Conservation (phyloP, 35 echinoderm and acorn worm genomes). For the Hemicentrotus pulcherrimus region DNA sequence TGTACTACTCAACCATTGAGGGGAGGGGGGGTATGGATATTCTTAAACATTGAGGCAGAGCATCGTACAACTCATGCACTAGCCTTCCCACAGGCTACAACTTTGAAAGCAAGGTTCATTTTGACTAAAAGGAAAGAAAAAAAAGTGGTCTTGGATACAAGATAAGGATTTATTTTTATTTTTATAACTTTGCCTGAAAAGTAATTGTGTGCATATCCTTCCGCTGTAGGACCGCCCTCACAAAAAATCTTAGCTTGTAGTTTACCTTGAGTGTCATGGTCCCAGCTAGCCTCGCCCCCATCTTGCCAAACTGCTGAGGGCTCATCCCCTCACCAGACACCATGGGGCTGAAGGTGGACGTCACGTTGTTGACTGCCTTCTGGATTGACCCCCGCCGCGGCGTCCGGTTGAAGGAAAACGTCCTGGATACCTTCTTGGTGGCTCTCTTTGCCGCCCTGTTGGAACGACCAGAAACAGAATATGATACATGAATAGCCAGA, state of each 20-base stretch:
- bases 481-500: neutral
- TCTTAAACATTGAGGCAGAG: too few species aligned
- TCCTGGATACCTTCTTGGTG: constrained; percentile 89
- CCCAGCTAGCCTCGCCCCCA: constrained; percentile 78
- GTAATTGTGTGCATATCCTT: too few species aligned
- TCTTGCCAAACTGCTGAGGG: constrained; percentile 67
- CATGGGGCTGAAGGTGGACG: constrained; percentile 83
- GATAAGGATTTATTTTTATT: too few species aligned
- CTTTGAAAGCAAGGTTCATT: too few species aligned
- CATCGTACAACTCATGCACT: too few species aligned
- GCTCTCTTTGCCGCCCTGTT: constrained; percentile 86
- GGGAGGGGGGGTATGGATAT: too few species aligned
- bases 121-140: too few species aligned
- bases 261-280: constrained; percentile 72
- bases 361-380: constrained; percentile 66
- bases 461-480: neutral
- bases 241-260: too few species aligned
- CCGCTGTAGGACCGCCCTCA: too few species aligned
- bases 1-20: too few species aligned
- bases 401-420: constrained; percentile 96
- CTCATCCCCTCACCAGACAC: constrained; percentile 39
- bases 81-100: too few species aligned
- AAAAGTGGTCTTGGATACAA: too few species aligned
- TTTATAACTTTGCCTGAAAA: neutral
- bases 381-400: constrained; percentile 66